Percentiles rank a stretch among this genome's conserved stretches.
These are phyloP conservation scores for Cheilinus undulatus DNA, from an alignment of 2,113 vertebrate genomes.

Conservation along the genomic window DNA sequence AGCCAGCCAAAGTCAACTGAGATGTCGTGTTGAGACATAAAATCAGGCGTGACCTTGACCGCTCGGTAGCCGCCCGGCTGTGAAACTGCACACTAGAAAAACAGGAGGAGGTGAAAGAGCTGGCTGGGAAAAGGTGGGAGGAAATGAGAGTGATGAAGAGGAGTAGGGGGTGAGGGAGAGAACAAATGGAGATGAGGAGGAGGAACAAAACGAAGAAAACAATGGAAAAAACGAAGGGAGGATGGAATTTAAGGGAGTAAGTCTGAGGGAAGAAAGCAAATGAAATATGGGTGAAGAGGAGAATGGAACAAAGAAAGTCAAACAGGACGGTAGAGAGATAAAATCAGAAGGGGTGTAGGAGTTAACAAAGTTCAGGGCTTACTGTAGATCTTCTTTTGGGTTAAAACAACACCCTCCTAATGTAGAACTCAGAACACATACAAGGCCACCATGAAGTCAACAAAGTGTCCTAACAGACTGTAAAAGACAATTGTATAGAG, in stretches of 20 bases:
- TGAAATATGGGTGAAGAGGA: constrained; percentile 50
- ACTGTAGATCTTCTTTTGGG: constrained; percentile 15
- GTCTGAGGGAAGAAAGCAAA: constrained; percentile 19
- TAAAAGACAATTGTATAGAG: constrained; percentile 49
- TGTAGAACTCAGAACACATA: constrained; percentile 17
- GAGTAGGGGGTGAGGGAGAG: background rate
- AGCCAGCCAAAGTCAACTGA: constrained; percentile 29
- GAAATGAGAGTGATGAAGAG: constrained; percentile 43
- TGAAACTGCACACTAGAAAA: constrained; percentile 71
- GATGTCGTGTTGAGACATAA: constrained; percentile 42
- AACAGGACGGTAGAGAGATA: constrained; percentile 52
- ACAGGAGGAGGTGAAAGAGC: constrained; percentile 60
- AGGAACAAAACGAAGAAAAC: constrained; percentile 19
- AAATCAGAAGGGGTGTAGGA: constrained; percentile 34
- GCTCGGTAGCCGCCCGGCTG: constrained; percentile 57
- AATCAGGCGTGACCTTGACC: constrained; percentile 66
- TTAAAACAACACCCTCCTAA: constrained; percentile 64
- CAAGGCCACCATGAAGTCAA: constrained; percentile 22
- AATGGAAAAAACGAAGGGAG: constrained; percentile 14
- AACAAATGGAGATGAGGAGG: constrained; percentile 6
- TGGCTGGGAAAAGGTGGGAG: constrained; percentile 45
- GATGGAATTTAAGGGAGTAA: constrained; percentile 66
- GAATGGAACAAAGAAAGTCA: constrained; percentile 42
- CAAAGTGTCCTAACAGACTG: constrained; percentile 20
- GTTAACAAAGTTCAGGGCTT: constrained; percentile 1